Evolutionary conservation across 1,140 invertebrate species (phyloP).

Genomic region (Brachystomella parvula): DNA sequence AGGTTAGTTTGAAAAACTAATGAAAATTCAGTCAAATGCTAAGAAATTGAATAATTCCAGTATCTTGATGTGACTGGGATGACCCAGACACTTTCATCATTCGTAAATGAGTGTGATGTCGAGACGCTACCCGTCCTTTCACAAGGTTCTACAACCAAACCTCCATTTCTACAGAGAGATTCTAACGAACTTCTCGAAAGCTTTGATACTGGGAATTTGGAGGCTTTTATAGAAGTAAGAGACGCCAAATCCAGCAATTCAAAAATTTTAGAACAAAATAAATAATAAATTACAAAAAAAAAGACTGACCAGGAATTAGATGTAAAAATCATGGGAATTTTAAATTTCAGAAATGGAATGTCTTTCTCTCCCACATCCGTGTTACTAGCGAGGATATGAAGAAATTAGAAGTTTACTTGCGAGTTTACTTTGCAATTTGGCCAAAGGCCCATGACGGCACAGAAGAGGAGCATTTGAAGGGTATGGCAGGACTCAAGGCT

Average conservation of each 20-base stretch:
- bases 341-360: slow-evolving; percentile 29
- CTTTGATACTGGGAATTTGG: slow-evolving; percentile 33
- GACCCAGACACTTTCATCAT: slow-evolving; percentile 26
- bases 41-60: neutral
- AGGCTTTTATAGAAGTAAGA: slow-evolving; percentile 26
- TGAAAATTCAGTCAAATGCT: neutral
- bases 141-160: slow-evolving; percentile 12
- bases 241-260: too few species aligned
- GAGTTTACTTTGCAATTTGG: slow-evolving; percentile 35
- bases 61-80: slow-evolving; percentile 35
- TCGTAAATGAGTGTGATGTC: slow-evolving; percentile 25
- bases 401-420: slow-evolving; percentile 36
- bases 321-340: too few species aligned
- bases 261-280: too few species aligned
- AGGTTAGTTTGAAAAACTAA: slow-evolving; percentile 6
- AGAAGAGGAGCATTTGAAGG: slow-evolving; percentile 17
- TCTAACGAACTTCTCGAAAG: slow-evolving; percentile 25
- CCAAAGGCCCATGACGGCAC: slow-evolving; percentile 20
- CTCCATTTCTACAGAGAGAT: slow-evolving; percentile 30
- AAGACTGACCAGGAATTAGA: too few species aligned
- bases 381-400: slow-evolving; percentile 33
- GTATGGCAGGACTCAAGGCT: slow-evolving; percentile 24
- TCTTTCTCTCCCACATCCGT: slow-evolving; percentile 32
- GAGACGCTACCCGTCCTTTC: slow-evolving; percentile 25
- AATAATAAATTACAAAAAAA: too few species aligned